Evolutionary conservation across 2,113 vertebrate genomes (phyloP), one percentile per base, ranked within the genome.

Genomic region (Archilochus colubris): DNA sequence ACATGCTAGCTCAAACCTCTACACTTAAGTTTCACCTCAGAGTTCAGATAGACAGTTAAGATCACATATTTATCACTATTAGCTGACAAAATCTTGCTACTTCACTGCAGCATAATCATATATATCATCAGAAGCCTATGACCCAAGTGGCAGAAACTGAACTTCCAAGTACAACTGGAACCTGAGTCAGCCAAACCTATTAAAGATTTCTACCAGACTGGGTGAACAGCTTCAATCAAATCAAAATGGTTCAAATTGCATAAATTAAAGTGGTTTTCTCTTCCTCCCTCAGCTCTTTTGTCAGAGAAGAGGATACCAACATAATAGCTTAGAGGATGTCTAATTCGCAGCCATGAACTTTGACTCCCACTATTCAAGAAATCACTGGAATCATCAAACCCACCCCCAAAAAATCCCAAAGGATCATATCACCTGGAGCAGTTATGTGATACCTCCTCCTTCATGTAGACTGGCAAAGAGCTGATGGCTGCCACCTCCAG

Each of bases 51-150:
- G 90, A 40, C 86, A 86, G 86, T 44, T 74, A 59, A 63, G 72
- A 86, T 64, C 77, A 48, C 31, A 24, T 46, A 81, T n/a, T 58
- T 72, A 77, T 53, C 70, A 55, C 82, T 69, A 86, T 50, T 44
- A 78, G n/a, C 23, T 55, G 77, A 79, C 82, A 83, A 67, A 82
- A 89, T 89, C 90, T 55, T 66, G 55, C 79, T 86, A 70, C 27
- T 83, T 55, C 33, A 50, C 72, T 64, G 62, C 67, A 79, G 78
- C 33, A 13, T 30, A 82, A 78, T 64, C 66, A 17, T 10, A 63
- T 23, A 19, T 25, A 54, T 40, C 0, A 3, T 38, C 86, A 82
- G 66, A 61, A 72, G 40, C 63, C 57, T 76, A 22, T 10, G 79
- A 94, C 82, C 44, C 57, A 61, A 79, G 86, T 20, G 59, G 33